Conservation (phyloP, 1,140 invertebrate genomes). For the Hyposmocoma kahamanoa region DNA sequence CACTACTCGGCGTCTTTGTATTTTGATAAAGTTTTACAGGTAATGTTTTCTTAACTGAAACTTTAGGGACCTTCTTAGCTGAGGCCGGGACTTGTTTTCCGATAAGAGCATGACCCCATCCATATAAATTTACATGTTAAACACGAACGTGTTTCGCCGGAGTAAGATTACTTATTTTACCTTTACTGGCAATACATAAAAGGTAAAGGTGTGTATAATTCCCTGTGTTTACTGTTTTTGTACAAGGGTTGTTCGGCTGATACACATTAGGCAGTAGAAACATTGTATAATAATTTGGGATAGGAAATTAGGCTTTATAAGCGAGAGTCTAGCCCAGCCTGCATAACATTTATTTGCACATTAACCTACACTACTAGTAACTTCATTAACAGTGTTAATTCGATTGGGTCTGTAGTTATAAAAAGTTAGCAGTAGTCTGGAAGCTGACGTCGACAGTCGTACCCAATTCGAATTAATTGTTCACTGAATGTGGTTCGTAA, state of each 20-base stretch:
- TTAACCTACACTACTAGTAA: too few relatives aligned
- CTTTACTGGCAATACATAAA: too few relatives aligned
- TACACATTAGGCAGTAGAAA: too few relatives aligned
- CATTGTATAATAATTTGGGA: too few relatives aligned
- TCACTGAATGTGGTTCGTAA: constrained; percentile 48
- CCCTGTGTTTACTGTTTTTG: too few relatives aligned
- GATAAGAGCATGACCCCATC: background rate
- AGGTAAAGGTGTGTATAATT: too few relatives aligned
- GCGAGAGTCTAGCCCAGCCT: too few relatives aligned
- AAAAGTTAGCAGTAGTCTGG: constrained; percentile 22
- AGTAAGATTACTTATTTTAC: constrained; percentile 1
- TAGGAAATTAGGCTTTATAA: too few relatives aligned
- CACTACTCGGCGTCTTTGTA: too few relatives aligned
- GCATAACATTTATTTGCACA: too few relatives aligned
- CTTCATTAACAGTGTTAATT: constrained; percentile 10
- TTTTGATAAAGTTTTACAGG: background rate
- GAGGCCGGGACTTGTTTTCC: background rate
- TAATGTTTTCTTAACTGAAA: background rate
- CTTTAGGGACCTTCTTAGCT: background rate
- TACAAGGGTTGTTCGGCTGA: too few relatives aligned
- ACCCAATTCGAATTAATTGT: constrained; percentile 47
- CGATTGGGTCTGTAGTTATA: constrained; percentile 14
- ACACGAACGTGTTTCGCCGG: background rate
- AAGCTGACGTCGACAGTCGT: constrained; percentile 24
- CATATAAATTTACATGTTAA: constrained; percentile 4